Conservation (phyloP, 2,888 invertebrate species). For the Ophion ellenae region DNA sequence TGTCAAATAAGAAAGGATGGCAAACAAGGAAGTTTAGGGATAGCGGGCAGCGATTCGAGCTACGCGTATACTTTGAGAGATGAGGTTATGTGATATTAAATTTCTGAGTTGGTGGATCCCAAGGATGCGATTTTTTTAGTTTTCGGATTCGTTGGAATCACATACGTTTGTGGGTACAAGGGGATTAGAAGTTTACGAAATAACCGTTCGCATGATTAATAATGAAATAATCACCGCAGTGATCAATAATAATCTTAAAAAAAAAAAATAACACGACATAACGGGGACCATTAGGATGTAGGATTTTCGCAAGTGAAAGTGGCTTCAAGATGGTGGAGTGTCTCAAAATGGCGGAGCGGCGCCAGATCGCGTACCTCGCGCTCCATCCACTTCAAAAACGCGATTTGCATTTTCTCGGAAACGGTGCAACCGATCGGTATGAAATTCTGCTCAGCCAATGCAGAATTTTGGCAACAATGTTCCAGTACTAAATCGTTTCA, state of each 20-base stretch:
- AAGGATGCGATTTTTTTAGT: not conserved
- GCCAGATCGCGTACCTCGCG: too few relatives aligned
- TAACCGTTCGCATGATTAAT: not conserved
- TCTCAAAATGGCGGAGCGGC: not conserved
- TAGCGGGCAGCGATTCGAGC: slow-evolving; percentile 1
- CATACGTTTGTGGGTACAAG: not conserved
- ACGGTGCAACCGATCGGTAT: not conserved
- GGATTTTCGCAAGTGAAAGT: not conserved
- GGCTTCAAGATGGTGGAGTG: not conserved
- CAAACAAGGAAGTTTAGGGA: not conserved
- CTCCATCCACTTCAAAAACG: not conserved
- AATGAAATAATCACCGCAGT: not conserved
- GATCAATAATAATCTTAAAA: not conserved
- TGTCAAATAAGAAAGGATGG: slow-evolving; percentile 6
- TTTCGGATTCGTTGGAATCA: not conserved
- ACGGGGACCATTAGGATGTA: too few relatives aligned
- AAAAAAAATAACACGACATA: not conserved
- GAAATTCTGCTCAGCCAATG: not conserved
- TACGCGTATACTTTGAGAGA: slow-evolving; percentile 7
- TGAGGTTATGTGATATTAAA: slow-evolving; percentile 44
- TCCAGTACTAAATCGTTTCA: not conserved
- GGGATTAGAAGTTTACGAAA: not conserved
- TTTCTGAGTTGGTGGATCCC: slow-evolving; percentile 26
- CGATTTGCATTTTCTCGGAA: not conserved
- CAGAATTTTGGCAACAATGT: not conserved